phyloP scores from a whole-genome alignment of 2,888 invertebrate species.

The Thalpophila matura region DNA sequence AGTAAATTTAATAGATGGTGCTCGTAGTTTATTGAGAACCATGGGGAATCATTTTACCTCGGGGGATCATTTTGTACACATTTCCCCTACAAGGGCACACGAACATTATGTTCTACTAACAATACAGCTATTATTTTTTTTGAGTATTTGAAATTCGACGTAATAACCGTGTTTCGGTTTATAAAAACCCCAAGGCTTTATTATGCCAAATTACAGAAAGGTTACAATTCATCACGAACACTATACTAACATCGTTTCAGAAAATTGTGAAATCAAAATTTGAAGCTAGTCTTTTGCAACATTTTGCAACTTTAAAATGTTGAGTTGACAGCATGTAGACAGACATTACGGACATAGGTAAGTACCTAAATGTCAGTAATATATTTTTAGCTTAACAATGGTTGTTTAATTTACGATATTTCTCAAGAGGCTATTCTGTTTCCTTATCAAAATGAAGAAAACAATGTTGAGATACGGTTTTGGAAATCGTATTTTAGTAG shows the following conservation, averaged over 20 bases:
- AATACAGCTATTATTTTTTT: constrained; percentile 51
- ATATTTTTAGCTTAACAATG: not conserved
- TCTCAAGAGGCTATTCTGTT: not conserved
- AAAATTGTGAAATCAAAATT: constrained; percentile 46
- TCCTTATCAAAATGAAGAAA: no score
- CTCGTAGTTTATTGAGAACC: no score
- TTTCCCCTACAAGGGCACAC: constrained; percentile 47
- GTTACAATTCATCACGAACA: constrained; percentile 49
- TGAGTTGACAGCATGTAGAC: constrained; percentile 8
- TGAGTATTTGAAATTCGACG: constrained; percentile 44
- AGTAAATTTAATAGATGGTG: no score
- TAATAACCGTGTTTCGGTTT: constrained; percentile 53
- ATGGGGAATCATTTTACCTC: no score
- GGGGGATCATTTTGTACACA: no score
- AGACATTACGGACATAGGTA: no score
- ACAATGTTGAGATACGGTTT: no score
- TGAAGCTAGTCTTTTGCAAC: constrained; percentile 10
- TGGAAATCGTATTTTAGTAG: not conserved
- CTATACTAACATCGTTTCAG: constrained; percentile 32
- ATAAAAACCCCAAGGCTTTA: constrained; percentile 60
- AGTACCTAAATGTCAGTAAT: constrained; percentile 14
- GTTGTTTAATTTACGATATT: not conserved
- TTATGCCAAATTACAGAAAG: constrained; percentile 57
- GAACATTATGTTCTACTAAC: constrained; percentile 25
- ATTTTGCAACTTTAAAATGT: constrained; percentile 22